A percentile compares a stretch with the other conserved stretches of the same genome.
These are phyloP conservation scores for Gymnopithys bicolor DNA, from an alignment of 2,797 vertebrate genomes.

Conservation along the genomic window DNA sequence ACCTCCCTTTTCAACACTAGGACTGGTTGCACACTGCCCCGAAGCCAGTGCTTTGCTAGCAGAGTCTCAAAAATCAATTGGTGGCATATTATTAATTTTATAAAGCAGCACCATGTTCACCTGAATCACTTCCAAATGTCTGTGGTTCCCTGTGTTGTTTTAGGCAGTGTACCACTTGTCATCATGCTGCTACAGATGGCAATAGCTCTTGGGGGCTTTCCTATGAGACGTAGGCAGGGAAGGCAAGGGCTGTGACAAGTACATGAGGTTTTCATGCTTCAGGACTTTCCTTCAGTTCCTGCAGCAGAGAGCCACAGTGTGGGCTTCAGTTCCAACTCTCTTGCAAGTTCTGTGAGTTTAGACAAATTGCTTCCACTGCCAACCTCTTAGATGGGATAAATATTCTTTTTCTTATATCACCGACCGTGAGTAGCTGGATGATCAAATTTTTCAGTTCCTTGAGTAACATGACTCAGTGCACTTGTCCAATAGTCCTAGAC, in stretches of 20 bases:
- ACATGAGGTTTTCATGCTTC: neutral
- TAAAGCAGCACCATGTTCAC: constrained; percentile 54
- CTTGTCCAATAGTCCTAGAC: neutral
- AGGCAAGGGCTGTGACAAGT: constrained; percentile 43
- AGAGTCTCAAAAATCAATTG: neutral
- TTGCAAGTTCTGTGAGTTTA: neutral
- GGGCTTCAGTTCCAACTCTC: neutral
- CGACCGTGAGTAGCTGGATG: neutral
- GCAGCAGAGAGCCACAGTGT: neutral
- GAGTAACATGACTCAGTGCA: neutral
- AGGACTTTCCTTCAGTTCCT: constrained; percentile 3
- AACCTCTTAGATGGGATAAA: neutral
- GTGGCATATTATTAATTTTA: constrained; percentile 51
- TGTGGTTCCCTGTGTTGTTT: constrained; percentile 58
- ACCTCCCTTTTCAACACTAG: neutral
- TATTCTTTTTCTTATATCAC: neutral
- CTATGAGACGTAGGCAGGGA: constrained; percentile 25
- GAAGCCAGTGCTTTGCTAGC: neutral
- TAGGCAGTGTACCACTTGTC: constrained; percentile 30
- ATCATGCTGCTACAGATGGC: constrained; percentile 56
- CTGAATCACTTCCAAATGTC: constrained; percentile 54
- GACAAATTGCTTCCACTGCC: neutral
- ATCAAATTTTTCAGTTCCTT: neutral
- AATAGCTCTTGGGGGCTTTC: constrained; percentile 57
- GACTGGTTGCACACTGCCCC: neutral